phyloP scores from a whole-genome alignment of 2,797 vertebrate genomes.

The Leptoclinus maculatus region DNA sequence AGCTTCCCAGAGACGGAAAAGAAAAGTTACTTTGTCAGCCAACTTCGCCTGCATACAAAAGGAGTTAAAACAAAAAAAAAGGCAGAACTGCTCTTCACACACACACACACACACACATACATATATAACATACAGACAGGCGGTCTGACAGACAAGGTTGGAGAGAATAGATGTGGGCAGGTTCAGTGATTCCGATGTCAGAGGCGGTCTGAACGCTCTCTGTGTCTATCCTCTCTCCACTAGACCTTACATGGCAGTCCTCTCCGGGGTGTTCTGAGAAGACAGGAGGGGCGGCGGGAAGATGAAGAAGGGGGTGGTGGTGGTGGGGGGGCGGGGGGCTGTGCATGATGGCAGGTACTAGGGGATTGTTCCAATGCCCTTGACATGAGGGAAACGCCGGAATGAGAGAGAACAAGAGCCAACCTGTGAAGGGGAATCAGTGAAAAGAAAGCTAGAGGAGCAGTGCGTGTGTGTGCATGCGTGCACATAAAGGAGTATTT shows the following conservation, averaged over 20 bases:
- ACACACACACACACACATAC: not conserved
- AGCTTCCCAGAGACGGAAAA: slow-evolving; percentile 44
- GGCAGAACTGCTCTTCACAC: not conserved
- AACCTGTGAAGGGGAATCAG: slow-evolving; percentile 43
- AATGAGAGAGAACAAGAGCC: slow-evolving; percentile 63
- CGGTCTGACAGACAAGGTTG: slow-evolving; percentile 73
- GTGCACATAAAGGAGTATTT: slow-evolving; percentile 3
- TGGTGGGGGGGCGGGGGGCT: slow-evolving; percentile 1
- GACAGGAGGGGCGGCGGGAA: slow-evolving; percentile 66
- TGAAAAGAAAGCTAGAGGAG: slow-evolving; percentile 42
- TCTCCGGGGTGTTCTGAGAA: slow-evolving; percentile 78
- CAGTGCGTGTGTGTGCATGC: slow-evolving; percentile 8
- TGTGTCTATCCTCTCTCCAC: slow-evolving; percentile 80
- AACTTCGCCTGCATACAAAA: slow-evolving; percentile 60
- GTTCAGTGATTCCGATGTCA: slow-evolving; percentile 80
- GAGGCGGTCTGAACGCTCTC: slow-evolving; percentile 74
- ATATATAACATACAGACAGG: slow-evolving; percentile 42
- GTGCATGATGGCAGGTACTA: slow-evolving; percentile 73
- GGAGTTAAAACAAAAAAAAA: slow-evolving; percentile 36
- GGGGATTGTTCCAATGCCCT: slow-evolving; percentile 82
- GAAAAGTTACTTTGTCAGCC: slow-evolving; percentile 66
- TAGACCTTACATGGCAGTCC: slow-evolving; percentile 83
- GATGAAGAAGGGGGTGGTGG: not conserved
- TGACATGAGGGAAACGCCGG: slow-evolving; percentile 72
- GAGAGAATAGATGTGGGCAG: slow-evolving; percentile 79